phyloP scores from a whole-genome alignment of 2,888 invertebrate genomes.

The Rhamnusium bicolor region DNA sequence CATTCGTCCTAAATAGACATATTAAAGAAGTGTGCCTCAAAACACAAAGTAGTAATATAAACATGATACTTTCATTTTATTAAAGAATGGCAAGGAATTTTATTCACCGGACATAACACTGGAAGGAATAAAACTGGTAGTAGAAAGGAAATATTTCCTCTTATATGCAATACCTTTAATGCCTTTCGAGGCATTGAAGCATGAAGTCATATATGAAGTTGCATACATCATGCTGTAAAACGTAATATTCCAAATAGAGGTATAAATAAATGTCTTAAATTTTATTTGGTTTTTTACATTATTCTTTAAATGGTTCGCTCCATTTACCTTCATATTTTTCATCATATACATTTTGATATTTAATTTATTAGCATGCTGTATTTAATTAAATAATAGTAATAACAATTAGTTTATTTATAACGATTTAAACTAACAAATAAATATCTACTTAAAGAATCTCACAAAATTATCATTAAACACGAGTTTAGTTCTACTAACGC shows the following conservation, averaged over 20 bases:
- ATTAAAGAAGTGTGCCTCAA: slow-evolving; percentile 23
- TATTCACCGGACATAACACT: slow-evolving; percentile 31
- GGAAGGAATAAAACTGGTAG: slow-evolving; percentile 13
- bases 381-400: too few relatives aligned
- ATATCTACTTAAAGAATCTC: too few relatives aligned
- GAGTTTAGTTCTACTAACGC: too few relatives aligned
- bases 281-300: slow-evolving; percentile 16
- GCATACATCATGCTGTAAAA: slow-evolving; percentile 29
- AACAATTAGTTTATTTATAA: too few relatives aligned
- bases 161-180: slow-evolving; percentile 30
- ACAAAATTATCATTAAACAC: too few relatives aligned
- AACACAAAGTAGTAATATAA: slow-evolving; percentile 42
- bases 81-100: slow-evolving; percentile 33
- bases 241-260: slow-evolving; percentile 25
- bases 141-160: slow-evolving; percentile 35
- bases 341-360: background rate
- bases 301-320: background rate
- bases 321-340: background rate
- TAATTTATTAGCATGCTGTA: background rate
- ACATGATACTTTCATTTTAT: slow-evolving; percentile 45
- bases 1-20: slow-evolving; percentile 28
- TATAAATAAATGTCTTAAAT: slow-evolving; percentile 20
- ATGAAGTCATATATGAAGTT: slow-evolving; percentile 13
- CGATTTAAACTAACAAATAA: too few relatives aligned
- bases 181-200: slow-evolving; percentile 16